Base-by-base conservation (phyloP, 92 coral and sea anemone genomes). In the Ricordea florida region DNA sequence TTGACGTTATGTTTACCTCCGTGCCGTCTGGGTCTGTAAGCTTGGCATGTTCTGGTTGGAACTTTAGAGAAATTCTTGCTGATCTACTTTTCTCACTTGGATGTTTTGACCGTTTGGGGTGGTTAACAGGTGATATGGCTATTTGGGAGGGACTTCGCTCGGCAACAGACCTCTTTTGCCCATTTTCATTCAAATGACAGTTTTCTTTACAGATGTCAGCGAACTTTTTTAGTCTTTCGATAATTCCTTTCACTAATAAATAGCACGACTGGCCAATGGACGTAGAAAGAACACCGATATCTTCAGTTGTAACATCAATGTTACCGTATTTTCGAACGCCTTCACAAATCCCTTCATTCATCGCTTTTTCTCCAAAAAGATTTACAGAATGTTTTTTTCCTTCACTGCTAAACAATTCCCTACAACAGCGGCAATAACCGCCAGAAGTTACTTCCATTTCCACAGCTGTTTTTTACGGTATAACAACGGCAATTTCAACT, bases 241-340 rank as follows among this genome's bases (percentile, higher is more conserved):
- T 26, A 1, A 66, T 66, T 27, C 74, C 20, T 28, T 27, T 66
- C 28, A 66, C 41, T 1, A 45, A 36, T 2, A 28, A 10, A 29
- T 29, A 66, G 49, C 74, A 66, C 0, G 60, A 24, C 20, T 17
- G 26, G 20, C 74, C 43, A 25, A 47, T 25, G 7, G 6, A 8
- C 5, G 50, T 45, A 16, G 74, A 66, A n/a, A 29, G 26, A 28
- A 45, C 40, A 13, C 74, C 74, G 4, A 28, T 46, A 17, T 66
- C 74, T 5, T 42, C 57, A 0, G 15, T 6, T 4, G 25, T 17
- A 5, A 66, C 74, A 5, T 33, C 32, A 10, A 27, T 47, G 44
- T 38, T 53, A 4, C 60, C 74, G 25, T 66, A 66, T 37, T 46
- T 66, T 13, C 27, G 28, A 1, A 66, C 42, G 11, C 57, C 41